Evolutionary conservation across 2,888 invertebrate species (phyloP), one percentile per base, ranked within the genome.

Genomic region (Xiphydria camelus): DNA sequence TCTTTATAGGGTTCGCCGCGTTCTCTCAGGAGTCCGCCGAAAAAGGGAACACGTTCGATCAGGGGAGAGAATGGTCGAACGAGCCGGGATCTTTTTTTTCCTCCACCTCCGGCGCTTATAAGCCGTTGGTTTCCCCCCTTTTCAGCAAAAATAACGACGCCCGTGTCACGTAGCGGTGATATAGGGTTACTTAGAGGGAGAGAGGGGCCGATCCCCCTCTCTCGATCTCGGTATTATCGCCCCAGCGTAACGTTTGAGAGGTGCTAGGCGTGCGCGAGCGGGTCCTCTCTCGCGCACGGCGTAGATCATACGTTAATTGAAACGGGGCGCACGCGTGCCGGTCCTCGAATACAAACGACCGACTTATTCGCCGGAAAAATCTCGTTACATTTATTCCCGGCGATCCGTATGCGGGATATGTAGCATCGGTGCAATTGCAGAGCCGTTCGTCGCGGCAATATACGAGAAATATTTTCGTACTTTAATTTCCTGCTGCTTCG

Each of bases 231-330:
- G 64, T 66, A 65, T 71, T 70, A 68, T 57, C 59, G 52, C 51
- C 62, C 59, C 60, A 48, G n/a, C n/a, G n/a, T n/a, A n/a, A 56
- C 59, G 63, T 66, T 71, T 62, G 66, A 68, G 68, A 72, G 68
- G 71, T 68, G 65, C 55, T 10, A 12, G 14, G 14, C 12, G 12
- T 5, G 33, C 31, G 41, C 57, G 57, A 53, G 55, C 56, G 44
- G 60, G 56, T 64, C 64, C 29, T 42, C 42, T n/a, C 23, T 6
- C 68, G 68, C 64, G 62, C 68, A 63, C 66, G 67, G 69, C 75
- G 73, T 75, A 75, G 72, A 74, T 74, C 75, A 75, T 75, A 71
- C 75, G 74, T 74, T 74, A 75, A 75, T 74, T 75, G 75, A 75
- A 75, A 75, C 73, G 65, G 74, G 73, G 73, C 64, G 71, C 66